Conservation (phyloP, 2,797 vertebrate genomes). For the Pseudomugil tenellus region DNA sequence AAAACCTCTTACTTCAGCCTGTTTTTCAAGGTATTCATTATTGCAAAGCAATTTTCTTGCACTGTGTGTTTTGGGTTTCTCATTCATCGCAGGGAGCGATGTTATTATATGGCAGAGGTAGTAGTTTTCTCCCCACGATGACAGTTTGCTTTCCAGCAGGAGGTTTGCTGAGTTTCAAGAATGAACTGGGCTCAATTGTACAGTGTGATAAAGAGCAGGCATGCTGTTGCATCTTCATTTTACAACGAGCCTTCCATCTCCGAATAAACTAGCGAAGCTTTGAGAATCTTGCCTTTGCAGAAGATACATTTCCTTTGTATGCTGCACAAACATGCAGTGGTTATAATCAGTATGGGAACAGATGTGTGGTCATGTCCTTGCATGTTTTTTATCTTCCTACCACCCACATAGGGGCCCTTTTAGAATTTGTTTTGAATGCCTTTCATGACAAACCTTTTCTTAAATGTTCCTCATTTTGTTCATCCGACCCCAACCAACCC, state of each 20-base stretch:
- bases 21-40: slow-evolving; percentile 29
- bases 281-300: not conserved
- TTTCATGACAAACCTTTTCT: slow-evolving; percentile 34
- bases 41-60: slow-evolving; percentile 17
- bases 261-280: not conserved
- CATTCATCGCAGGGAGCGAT: slow-evolving; percentile 20
- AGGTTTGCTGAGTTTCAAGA: slow-evolving; percentile 8
- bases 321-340: not conserved
- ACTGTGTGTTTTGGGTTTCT: slow-evolving; percentile 27
- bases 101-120: slow-evolving; percentile 36
- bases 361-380: slow-evolving; percentile 33
- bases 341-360: slow-evolving; percentile 10
- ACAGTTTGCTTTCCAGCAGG: slow-evolving; percentile 30
- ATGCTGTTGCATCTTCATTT: not conserved
- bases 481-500: slow-evolving; percentile 16
- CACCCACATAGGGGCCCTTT: slow-evolving; percentile 32
- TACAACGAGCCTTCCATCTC: not conserved
- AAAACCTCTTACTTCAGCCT: slow-evolving; percentile 28
- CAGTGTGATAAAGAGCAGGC: not conserved
- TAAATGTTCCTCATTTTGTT: slow-evolving; percentile 13
- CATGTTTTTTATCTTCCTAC: slow-evolving; percentile 40
- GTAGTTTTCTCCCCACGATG: slow-evolving; percentile 13
- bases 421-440: slow-evolving; percentile 46
- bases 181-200: not conserved
- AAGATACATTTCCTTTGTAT: not conserved